Evolutionary conservation across 2,113 vertebrate species (phyloP).

Genomic region (Salvelinus sp.): DNA sequence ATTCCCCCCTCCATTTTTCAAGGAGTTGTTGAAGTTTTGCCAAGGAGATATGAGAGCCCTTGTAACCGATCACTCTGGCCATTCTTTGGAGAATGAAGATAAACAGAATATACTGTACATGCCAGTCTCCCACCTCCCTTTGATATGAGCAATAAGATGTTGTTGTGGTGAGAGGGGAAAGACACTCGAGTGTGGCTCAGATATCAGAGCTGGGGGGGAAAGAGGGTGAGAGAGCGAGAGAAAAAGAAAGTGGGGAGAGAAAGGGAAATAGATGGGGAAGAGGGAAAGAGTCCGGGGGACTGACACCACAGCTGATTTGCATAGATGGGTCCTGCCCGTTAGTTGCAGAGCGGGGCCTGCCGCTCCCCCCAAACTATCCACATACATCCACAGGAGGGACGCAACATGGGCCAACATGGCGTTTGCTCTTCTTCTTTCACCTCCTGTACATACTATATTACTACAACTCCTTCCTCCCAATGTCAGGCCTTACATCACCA

Average conservation of each 20-base stretch:
- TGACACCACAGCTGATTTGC: slow-evolving; percentile 9
- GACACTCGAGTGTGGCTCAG: not conserved
- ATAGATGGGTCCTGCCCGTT: slow-evolving; percentile 4
- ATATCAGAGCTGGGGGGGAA: not conserved
- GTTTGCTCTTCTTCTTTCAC: too few relatives aligned
- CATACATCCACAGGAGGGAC: not conserved
- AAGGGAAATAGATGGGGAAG: not conserved
- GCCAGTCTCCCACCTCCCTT: too few relatives aligned
- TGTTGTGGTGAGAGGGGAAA: too few relatives aligned
- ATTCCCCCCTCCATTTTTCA: not conserved
- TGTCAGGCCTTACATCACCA: not conserved
- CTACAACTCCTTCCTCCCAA: not conserved
- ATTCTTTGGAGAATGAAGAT: not conserved
- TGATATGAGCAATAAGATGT: too few relatives aligned
- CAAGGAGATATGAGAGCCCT: not conserved
- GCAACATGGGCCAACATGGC: too few relatives aligned
- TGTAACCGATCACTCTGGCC: not conserved
- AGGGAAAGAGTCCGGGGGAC: not conserved
- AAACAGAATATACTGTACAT: not conserved
- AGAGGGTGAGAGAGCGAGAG: not conserved
- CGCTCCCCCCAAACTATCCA: not conserved
- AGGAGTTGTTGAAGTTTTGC: not conserved
- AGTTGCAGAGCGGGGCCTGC: not conserved
- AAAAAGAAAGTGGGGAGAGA: not conserved
- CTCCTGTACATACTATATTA: slow-evolving; percentile 50